phyloP scores from a whole-genome alignment of 2,113 vertebrate species.

The Lonchura striata region DNA sequence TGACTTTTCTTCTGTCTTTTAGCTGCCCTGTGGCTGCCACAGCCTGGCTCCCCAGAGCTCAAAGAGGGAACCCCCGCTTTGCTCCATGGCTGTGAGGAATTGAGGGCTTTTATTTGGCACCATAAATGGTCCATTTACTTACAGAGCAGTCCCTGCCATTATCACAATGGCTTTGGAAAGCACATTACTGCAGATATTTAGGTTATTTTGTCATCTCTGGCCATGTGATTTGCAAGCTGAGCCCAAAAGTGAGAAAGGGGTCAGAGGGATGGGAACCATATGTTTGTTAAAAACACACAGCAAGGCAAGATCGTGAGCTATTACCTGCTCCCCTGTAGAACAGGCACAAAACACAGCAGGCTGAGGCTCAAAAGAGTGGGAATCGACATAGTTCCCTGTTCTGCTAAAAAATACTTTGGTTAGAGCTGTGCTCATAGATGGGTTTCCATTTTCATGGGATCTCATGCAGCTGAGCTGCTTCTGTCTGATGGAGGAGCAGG shows the following conservation, averaged over 20 bases:
- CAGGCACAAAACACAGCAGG: background rate
- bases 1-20: background rate
- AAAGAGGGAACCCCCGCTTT: background rate
- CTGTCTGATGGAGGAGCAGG: background rate
- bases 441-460: background rate
- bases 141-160: background rate
- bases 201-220: background rate
- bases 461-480: background rate
- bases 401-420: background rate
- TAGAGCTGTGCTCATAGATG: rapidly evolving
- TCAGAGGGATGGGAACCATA: background rate
- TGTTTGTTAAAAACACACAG: background rate
- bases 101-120: background rate
- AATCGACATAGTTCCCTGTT: background rate
- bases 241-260: background rate
- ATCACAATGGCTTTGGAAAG: background rate
- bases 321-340: background rate
- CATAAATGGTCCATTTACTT: background rate
- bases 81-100: background rate
- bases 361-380: background rate
- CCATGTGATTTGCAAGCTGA: background rate
- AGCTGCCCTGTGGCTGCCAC: background rate
- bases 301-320: background rate
- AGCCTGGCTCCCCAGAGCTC: background rate
- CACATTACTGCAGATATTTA: background rate